phyloP scores from a whole-genome alignment of 2,888 invertebrate genomes.

The Abrostola triplasia region DNA sequence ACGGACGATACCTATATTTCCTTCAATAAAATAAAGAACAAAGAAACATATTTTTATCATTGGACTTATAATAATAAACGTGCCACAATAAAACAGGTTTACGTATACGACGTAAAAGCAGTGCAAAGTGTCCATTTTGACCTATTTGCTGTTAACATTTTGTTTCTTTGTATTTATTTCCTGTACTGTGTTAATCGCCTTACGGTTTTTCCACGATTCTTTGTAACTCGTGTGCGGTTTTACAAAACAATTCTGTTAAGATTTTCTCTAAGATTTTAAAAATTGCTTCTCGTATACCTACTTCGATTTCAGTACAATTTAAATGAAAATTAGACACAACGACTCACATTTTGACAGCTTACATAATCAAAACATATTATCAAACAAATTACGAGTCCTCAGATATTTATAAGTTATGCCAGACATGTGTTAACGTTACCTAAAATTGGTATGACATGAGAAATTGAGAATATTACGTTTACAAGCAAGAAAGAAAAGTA shows the following conservation, averaged over 20 bases:
- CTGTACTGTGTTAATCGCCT: not conserved
- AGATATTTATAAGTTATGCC: not conserved
- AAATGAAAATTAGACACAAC: too few relatives aligned
- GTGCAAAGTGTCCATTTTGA: not conserved
- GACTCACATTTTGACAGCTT: too few relatives aligned
- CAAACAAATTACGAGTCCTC: too few relatives aligned
- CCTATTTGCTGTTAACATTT: not conserved
- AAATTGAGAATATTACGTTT: constrained; percentile 46
- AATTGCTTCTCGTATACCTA: not conserved
- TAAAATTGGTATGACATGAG: constrained; percentile 46
- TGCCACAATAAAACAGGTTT: not conserved
- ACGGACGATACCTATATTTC: too few relatives aligned
- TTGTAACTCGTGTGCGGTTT: constrained; percentile 1
- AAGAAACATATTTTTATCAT: too few relatives aligned
- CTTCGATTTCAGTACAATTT: not conserved
- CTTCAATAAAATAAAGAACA: too few relatives aligned
- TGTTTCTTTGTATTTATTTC: not conserved
- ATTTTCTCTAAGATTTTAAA: constrained; percentile 1
- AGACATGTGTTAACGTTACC: constrained; percentile 4
- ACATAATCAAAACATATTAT: too few relatives aligned
- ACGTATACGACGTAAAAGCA: not conserved
- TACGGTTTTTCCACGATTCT: not conserved
- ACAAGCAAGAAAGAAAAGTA: constrained; percentile 23
- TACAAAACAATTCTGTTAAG: constrained; percentile 1
- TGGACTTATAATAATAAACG: not conserved